Base-by-base conservation (phyloP, 2,888 invertebrate species). In the Steromphala cineraria region DNA sequence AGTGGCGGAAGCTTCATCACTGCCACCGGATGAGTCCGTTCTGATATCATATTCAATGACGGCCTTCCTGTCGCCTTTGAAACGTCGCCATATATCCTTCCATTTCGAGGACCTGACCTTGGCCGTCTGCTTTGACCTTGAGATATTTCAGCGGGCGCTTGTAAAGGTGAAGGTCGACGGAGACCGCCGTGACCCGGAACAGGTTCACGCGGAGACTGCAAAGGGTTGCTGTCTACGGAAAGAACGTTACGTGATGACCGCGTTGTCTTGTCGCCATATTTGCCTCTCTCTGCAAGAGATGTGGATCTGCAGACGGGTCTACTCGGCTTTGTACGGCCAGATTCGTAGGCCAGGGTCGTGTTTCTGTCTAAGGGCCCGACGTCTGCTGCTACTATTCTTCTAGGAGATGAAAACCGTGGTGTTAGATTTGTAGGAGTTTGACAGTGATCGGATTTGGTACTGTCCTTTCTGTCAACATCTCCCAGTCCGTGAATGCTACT, bases 1-100 rank as follows among this genome's bases (percentile, higher is more conserved):
- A 87, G 74, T 7, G 87, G 85, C 19, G 87, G 87, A 62, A 87
- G 82, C 52, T 87, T 87, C 87, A 87, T 87, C 24, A 87, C 78
- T n/a, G 86, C 81, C 21, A 86, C 80, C 13, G 82, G 79, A 53
- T 85, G 78, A 5, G 67, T 21, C 52, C 78, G 62, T 24, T 79
- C 78, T 21, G 53, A 46, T n/a, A 75, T 75, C 52, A 52, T 75
- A 52, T 75, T 75, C 15, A 75, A 24, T 8, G 75, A 19, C 17
- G 75, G 19, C 24, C 52, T 40, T 24, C 75, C 75, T 2, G 75
- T 21, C 13, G 75, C 15, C 24, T 24, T 40, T 13, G 52, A 24
- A n/a, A 75, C 21, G 13, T 75, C 75, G n/a, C 75, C 75, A 15
- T 46, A 46, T 52, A 52, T 40, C 52, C 52, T 19, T 17, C 24